phyloP scores from a whole-genome alignment of 2,113 vertebrate genomes.

The Phalacrocorax pelagicus region DNA sequence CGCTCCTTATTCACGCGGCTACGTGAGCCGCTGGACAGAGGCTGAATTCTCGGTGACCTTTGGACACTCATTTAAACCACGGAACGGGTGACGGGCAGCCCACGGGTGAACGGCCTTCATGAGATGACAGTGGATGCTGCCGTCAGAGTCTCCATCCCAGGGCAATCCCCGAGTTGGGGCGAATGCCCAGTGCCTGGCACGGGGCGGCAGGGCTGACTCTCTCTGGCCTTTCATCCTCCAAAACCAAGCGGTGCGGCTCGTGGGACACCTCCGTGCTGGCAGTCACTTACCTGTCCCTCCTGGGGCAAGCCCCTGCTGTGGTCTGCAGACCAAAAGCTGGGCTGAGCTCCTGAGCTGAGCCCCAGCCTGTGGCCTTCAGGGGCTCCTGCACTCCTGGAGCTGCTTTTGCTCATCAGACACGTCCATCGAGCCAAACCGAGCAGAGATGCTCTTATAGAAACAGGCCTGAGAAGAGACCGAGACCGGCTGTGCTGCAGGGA shows the following conservation, averaged over 20 bases:
- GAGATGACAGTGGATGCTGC: background rate
- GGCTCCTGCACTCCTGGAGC: background rate
- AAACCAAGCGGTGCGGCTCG: rapidly evolving
- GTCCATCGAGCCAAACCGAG: background rate
- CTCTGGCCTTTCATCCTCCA: background rate
- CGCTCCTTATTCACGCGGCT: background rate
- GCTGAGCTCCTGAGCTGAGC: background rate
- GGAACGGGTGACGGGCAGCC: background rate
- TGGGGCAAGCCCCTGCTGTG: no score
- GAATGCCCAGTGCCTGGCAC: background rate
- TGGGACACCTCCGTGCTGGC: rapidly evolving
- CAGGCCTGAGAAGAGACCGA: rapidly evolving
- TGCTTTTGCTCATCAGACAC: background rate
- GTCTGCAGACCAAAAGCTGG: background rate
- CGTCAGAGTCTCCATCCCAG: rapidly evolving
- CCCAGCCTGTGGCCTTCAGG: background rate
- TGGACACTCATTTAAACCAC: background rate
- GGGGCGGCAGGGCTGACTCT: background rate
- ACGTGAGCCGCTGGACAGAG: background rate
- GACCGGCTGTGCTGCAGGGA: background rate
- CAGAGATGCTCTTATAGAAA: background rate
- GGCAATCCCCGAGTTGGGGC: rapidly evolving
- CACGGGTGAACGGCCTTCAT: rapidly evolving
- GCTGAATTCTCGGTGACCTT: background rate
- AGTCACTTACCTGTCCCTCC: rapidly evolving